Conservation (phyloP, 2,113 vertebrate genomes). For the Anguilla rostrata region DNA sequence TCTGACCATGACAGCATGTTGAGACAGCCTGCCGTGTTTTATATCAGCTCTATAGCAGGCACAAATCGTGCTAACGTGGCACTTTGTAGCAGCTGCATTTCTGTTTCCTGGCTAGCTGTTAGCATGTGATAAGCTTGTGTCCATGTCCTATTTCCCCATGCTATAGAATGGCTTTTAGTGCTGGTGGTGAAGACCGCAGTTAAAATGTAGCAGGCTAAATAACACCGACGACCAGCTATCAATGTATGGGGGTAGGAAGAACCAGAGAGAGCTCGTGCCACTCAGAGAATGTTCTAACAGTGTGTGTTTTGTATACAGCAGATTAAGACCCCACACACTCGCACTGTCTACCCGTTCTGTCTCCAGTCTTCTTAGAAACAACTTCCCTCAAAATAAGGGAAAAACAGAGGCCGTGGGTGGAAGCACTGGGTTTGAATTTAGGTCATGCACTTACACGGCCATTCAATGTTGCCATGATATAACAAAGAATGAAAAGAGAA, state of each 20-base stretch:
- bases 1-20: background rate
- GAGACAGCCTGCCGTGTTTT: background rate
- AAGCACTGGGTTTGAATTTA: background rate
- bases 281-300: background rate
- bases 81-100: background rate
- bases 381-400: background rate
- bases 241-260: background rate
- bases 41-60: background rate
- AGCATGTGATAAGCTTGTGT: background rate
- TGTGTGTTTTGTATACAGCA: conserved; percentile 1
- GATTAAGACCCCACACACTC: background rate
- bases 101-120: background rate
- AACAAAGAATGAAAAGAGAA: no score
- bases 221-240: background rate
- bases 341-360: background rate
- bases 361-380: background rate
- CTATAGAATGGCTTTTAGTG: background rate
- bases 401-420: background rate
- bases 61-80: background rate
- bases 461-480: no score
- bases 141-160: background rate
- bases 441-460: background rate
- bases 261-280: background rate
- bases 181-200: background rate
- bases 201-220: background rate